Evolutionary conservation across 2,113 vertebrate species (phyloP), one percentile per base, ranked within the genome.

Genomic region (Poeciliopsis turrubarensis): DNA sequence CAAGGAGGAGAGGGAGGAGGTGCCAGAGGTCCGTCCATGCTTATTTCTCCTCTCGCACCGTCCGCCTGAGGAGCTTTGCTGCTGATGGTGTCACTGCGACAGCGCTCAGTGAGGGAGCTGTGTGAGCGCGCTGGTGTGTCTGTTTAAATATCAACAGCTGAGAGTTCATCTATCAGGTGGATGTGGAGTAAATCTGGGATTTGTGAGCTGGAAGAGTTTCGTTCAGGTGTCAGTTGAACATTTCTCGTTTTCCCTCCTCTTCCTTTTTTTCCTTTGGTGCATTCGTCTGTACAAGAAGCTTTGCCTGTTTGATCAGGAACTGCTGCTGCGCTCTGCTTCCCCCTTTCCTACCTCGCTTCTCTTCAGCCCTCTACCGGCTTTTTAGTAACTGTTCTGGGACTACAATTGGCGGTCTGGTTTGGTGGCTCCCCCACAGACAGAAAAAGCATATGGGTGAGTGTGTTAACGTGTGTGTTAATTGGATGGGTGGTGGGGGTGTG

Each of bases 21-120:
- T 51, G 75, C 2, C 47, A 73, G 67, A 75, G 80, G 80, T 83
- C 61, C 22, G 30, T 69, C 72, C 7, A 26, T 39, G 81, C 26
- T 29, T n/a, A 1, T 65, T 70, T 29, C 68, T 79, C 27, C 72
- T 74, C 76, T 84, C 34, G 51, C 68, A 74, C 76, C 19, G 32
- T 27, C 63, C 19, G 77, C 80, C 68, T 22, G 41, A 76, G 77
- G 15, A 87, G 77, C 61, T 65, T 76, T 77, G 6, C 79, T 37
- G 72, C 74, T 54, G 60, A 41, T 6, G 72, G 78, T 82, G 84
- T 82, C 82, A 73, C 65, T 86, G 87, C 87, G 79, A 76, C 87
- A 84, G 79, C 34, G 32, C 70, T 64, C 19, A 7, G 44, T 41
- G 32, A 65, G 68, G 34, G 65, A 73, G 70, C 39, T 39, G 62